Conservation (phyloP, 1,140 invertebrate species). For the Dendroctonus valens region DNA sequence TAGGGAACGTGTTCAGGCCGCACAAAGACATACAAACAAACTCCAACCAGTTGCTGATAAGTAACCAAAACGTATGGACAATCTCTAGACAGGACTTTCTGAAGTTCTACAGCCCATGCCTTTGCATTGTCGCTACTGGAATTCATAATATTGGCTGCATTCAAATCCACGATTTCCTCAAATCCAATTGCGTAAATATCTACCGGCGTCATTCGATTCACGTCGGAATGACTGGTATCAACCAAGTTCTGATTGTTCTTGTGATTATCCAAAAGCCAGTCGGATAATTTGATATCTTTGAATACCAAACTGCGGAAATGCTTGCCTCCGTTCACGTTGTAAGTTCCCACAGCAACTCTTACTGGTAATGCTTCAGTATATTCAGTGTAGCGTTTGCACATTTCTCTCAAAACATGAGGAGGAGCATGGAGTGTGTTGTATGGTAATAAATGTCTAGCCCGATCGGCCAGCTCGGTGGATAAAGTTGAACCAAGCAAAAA, state of each 20-base stretch:
- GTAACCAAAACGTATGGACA: conserved; percentile 89
- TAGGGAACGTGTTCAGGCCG: conserved; percentile 81
- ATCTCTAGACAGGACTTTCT: conserved; percentile 88
- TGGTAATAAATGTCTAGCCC: conserved; percentile 84
- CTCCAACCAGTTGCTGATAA: conserved; percentile 96
- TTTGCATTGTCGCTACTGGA: conserved; percentile 95
- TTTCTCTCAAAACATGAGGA: conserved; percentile 74
- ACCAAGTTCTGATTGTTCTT: conserved; percentile 49
- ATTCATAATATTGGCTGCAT: conserved; percentile 97
- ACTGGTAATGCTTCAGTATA: conserved; percentile 74
- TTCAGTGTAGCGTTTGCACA: conserved; percentile 81
- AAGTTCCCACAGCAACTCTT: conserved; percentile 89
- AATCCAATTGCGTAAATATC: conserved; percentile 98
- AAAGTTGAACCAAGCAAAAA: conserved; percentile 88
- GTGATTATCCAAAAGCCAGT: conserved; percentile 90
- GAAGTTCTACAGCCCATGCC: conserved; percentile 92
- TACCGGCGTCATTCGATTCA: conserved; percentile 55
- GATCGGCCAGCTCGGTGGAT: conserved; percentile 86
- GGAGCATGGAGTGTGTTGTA: conserved; percentile 85
- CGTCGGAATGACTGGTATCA: conserved; percentile 51
- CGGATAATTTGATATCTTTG: conserved; percentile 87
- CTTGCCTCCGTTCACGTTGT: conserved; percentile 99
- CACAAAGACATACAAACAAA: conserved; percentile 95
- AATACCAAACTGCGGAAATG: conserved; percentile 96
- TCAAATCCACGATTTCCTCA: conserved; percentile 99